phyloP scores from a whole-genome alignment of 30 jellyfish, hydroid and myxozoan species.

The Cassiopea xamachana region DNA sequence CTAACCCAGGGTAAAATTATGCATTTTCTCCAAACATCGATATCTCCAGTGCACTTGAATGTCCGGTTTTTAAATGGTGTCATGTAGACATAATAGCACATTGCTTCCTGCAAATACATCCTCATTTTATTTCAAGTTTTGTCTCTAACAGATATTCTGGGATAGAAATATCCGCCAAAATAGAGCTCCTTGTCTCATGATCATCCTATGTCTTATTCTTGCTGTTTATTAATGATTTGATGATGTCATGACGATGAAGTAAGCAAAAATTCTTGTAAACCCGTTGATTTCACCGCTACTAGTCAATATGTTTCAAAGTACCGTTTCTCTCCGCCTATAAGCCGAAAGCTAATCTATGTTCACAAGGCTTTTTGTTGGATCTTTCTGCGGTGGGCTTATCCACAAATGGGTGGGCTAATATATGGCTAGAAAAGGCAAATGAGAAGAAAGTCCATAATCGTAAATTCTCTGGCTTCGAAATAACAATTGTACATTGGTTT shows the following conservation, averaged over 20 bases:
- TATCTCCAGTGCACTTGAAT: background rate
- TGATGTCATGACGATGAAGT: background rate
- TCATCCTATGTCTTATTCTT: background rate
- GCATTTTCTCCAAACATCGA: background rate
- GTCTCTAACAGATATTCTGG: background rate
- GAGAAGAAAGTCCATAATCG: no score
- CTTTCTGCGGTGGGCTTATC: no score
- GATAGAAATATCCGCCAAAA: background rate
- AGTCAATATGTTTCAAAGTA: background rate
- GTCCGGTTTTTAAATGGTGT: no score
- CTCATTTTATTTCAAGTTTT: background rate
- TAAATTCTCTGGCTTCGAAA: no score
- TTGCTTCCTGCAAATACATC: background rate
- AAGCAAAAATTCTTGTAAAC: background rate
- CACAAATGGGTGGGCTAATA: no score
- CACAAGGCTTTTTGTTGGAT: no score
- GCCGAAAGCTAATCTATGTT: no score
- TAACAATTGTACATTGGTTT: no score
- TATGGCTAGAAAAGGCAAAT: no score
- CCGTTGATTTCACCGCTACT: background rate
- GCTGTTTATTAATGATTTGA: background rate
- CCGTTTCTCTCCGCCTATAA: no score
- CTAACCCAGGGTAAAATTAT: background rate
- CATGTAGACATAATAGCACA: no score
- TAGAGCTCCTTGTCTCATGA: background rate